Evolutionary conservation across 2,888 invertebrate genomes (phyloP).

Genomic region (Priocnemis perturbator): DNA sequence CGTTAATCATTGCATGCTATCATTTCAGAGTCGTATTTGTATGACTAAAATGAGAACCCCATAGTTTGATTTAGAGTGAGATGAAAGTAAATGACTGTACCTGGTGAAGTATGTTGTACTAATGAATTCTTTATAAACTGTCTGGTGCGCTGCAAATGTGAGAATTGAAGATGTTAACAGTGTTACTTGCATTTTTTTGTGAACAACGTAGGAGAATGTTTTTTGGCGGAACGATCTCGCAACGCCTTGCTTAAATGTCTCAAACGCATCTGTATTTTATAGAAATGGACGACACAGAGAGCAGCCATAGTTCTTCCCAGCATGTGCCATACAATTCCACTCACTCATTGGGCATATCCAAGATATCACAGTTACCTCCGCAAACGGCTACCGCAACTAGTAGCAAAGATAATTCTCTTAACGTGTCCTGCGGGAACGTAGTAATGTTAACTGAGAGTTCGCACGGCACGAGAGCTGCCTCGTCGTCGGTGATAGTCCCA

Average conservation of each 20-base stretch:
- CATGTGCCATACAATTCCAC: slow-evolving; percentile 42
- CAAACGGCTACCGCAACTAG: slow-evolving; percentile 44
- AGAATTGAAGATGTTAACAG: no score
- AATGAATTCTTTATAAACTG: no score
- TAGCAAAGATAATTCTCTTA: slow-evolving; percentile 52
- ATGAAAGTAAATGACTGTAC: no score
- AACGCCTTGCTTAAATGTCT: slow-evolving; percentile 4
- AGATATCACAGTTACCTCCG: slow-evolving; percentile 53
- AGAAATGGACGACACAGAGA: slow-evolving; percentile 59
- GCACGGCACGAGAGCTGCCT: slow-evolving; percentile 41
- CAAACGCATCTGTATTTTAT: slow-evolving; percentile 54
- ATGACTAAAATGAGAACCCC: neutral
- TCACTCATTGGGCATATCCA: slow-evolving; percentile 57
- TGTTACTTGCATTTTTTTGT: no score
- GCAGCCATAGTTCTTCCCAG: slow-evolving; percentile 35
- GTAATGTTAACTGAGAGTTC: slow-evolving; percentile 61
- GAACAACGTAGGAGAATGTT: no score
- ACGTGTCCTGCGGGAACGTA: slow-evolving; percentile 55
- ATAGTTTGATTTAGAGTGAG: neutral
- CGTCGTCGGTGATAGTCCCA: slow-evolving; percentile 55
- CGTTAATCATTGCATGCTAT: no score
- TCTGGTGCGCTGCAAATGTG: no score
- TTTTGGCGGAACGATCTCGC: neutral
- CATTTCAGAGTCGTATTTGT: no score
- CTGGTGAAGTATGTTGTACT: no score